Percentiles rank a stretch among this genome's conserved stretches.
Conservation (phyloP, 2,113 vertebrate genomes). For the Mystacornis crossleyi region DNA sequence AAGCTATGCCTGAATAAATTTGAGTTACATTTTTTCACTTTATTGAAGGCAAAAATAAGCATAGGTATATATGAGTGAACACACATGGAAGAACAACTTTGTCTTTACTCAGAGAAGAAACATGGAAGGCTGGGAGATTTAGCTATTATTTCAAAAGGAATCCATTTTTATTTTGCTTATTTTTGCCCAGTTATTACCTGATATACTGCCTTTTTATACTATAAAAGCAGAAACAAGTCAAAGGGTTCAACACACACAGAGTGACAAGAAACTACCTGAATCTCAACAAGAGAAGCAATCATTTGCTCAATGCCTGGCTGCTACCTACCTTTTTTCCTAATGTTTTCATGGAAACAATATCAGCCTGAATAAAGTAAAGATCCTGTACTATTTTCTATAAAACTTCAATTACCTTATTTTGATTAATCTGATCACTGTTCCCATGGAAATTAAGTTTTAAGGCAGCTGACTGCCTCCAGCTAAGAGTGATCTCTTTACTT, state of each 20-base stretch:
- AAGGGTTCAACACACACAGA: background rate
- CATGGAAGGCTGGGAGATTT: background rate
- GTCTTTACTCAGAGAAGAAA: background rate
- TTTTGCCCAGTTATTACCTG: background rate
- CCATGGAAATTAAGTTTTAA: constrained; percentile 62
- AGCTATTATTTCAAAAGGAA: background rate
- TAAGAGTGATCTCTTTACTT: background rate
- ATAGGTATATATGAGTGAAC: background rate
- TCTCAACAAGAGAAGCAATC: background rate
- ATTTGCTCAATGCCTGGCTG: background rate
- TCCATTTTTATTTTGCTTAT: background rate
- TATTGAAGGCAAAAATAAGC: background rate
- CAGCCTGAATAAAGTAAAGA: background rate
- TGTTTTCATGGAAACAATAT: constrained; percentile 21
- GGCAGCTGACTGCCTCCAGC: constrained; percentile 55
- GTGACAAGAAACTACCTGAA: background rate
- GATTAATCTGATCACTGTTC: constrained; percentile 55
- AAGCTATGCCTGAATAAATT: background rate
- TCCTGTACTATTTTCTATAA: constrained; percentile 21
- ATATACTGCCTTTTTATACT: background rate
- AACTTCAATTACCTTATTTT: constrained; percentile 51
- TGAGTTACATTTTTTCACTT: background rate
- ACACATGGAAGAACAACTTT: background rate
- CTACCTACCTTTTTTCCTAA: background rate
- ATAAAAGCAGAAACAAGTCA: background rate